Conservation (phyloP, 2,113 vertebrate genomes). For the Rhadina sibilatrix region DNA sequence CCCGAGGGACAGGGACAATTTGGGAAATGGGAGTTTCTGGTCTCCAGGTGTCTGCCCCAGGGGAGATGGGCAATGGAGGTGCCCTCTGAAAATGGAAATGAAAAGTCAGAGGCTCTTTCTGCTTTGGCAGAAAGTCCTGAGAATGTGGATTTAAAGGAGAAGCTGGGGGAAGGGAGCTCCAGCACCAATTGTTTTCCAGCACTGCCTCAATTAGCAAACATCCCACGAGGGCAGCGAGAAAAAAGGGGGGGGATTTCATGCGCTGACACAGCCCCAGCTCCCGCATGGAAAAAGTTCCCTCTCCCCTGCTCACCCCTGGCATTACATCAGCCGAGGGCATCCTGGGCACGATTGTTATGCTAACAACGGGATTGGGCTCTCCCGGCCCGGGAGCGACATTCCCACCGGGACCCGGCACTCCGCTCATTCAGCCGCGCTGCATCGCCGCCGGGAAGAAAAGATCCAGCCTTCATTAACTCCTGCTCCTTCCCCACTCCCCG, state of each 20-base stretch:
- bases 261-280: conserved; percentile 38
- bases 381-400: conserved; percentile 75
- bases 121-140: neutral
- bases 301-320: conserved; percentile 34
- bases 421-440: conserved; percentile 72
- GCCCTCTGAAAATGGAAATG: neutral
- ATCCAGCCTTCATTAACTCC: conserved; percentile 76
- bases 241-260: conserved; percentile 37
- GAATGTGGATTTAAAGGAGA: neutral
- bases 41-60: neutral
- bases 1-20: accelerated
- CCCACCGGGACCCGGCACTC: conserved; percentile 77
- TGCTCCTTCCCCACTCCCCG: conserved; percentile 40
- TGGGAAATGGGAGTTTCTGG: neutral
- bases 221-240: conserved; percentile 26
- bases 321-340: conserved; percentile 80
- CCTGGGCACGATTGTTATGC: conserved; percentile 85
- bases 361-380: conserved; percentile 73
- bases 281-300: conserved; percentile 2
- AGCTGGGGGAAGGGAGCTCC: neutral
- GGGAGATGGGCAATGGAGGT: neutral
- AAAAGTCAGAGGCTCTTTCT: no score
- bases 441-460: conserved; percentile 75
- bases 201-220: conserved; percentile 72
- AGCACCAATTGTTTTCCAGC: conserved; percentile 54